Conservation (phyloP, 30 jellyfish, hydroid and myxozoan species). For the Aurelia coerulea region DNA sequence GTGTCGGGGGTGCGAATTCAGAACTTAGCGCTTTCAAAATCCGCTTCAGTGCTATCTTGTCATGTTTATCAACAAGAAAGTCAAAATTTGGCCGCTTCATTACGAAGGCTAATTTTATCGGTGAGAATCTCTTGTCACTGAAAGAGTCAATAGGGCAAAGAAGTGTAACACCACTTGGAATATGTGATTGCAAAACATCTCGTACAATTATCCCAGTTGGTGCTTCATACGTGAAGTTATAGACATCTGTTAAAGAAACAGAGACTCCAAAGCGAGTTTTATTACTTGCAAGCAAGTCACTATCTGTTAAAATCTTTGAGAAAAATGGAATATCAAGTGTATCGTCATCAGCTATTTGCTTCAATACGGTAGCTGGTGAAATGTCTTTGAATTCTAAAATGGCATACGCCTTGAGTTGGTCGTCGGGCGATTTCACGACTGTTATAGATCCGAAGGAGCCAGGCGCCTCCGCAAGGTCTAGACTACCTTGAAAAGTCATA, state of each 20-base stretch:
- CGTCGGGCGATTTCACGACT: constrained; percentile 65
- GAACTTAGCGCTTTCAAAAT: constrained; percentile 72
- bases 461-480: constrained; percentile 44
- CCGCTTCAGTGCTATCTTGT: constrained; percentile 76
- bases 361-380: constrained; percentile 78
- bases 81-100: constrained; percentile 93
- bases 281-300: constrained; percentile 76
- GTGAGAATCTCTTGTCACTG: constrained; percentile 31
- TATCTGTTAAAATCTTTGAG: constrained; percentile 77
- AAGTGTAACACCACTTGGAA: constrained; percentile 95
- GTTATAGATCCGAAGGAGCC: constrained; percentile 67
- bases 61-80: constrained; percentile 88
- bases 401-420: constrained; percentile 53
- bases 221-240: constrained; percentile 54
- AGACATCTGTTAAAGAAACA: constrained; percentile 80
- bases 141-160: constrained; percentile 74
- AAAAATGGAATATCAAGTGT: constrained; percentile 82
- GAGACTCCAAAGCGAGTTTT: constrained; percentile 76
- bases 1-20: constrained; percentile 77
- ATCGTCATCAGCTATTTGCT: constrained; percentile 69
- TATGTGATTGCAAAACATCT: constrained; percentile 86
- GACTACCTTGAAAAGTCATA: constrained; percentile 62
- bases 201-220: constrained; percentile 60
- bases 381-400: constrained; percentile 72
- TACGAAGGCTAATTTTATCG: constrained; percentile 91